Conservation (phyloP, 2,797 vertebrate species). For the Bovichtus diacanthus region DNA sequence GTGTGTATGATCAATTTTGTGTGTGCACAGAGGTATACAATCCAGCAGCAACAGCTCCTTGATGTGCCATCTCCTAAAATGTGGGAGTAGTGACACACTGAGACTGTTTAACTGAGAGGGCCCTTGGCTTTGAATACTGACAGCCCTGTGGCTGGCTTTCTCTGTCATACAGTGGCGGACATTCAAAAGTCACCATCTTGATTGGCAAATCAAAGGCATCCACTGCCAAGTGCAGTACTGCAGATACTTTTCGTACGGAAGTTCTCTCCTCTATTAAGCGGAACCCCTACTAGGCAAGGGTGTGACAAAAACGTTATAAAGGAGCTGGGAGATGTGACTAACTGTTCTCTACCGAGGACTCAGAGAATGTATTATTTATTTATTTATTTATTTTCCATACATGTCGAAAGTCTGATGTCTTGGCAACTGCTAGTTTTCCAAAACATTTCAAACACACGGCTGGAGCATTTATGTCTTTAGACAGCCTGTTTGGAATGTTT, state of each 20-base stretch:
- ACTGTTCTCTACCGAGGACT: slow-evolving; percentile 30
- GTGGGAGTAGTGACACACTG: slow-evolving; percentile 52
- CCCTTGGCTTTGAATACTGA: slow-evolving; percentile 76
- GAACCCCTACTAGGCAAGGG: slow-evolving; percentile 58
- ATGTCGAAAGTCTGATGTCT: slow-evolving; percentile 49
- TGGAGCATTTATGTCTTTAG: slow-evolving; percentile 45
- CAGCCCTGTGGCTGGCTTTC: slow-evolving; percentile 71
- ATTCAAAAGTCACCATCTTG: slow-evolving; percentile 77
- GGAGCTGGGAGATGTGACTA: slow-evolving; percentile 20
- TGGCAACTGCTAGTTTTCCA: slow-evolving; percentile 61
- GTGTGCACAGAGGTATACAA: slow-evolving; percentile 43
- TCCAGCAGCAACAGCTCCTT: slow-evolving; percentile 44
- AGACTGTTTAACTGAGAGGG: slow-evolving; percentile 68
- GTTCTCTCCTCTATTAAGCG: slow-evolving; percentile 58
- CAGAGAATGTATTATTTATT: slow-evolving; percentile 28
- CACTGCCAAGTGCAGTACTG: slow-evolving; percentile 57
- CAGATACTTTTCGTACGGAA: slow-evolving; percentile 65
- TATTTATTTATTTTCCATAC: slow-evolving; percentile 45
- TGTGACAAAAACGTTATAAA: slow-evolving; percentile 50
- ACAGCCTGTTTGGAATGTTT: slow-evolving; percentile 57
- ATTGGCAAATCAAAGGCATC: slow-evolving; percentile 79
- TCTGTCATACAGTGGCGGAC: slow-evolving; percentile 67
- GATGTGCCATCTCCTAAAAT: slow-evolving; percentile 66
- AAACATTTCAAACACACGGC: slow-evolving; percentile 59
- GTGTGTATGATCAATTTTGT: slow-evolving; percentile 40